A percentile compares a stretch with the other conserved stretches of the same genome.
Conservation (phyloP, 2,113 vertebrate species). For the Otus sunia region DNA sequence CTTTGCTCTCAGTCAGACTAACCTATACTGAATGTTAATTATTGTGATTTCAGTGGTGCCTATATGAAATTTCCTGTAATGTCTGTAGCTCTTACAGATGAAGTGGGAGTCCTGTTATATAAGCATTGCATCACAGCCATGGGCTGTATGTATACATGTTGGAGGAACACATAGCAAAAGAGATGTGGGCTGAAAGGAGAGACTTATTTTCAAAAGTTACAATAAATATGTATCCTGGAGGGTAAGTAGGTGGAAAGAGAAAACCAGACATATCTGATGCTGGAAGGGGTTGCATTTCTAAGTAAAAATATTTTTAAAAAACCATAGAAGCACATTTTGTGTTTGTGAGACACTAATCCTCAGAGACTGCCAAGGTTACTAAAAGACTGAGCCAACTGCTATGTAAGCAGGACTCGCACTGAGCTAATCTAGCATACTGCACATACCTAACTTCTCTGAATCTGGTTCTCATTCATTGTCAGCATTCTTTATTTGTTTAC, state of each 20-base stretch:
- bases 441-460: slow-evolving; percentile 44
- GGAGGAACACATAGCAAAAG: neutral
- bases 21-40: neutral
- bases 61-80: neutral
- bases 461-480: slow-evolving; percentile 50
- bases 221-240: neutral
- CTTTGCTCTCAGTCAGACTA: neutral
- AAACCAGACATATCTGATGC: neutral
- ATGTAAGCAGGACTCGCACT: slow-evolving; percentile 17
- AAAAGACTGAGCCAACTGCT: slow-evolving; percentile 40
- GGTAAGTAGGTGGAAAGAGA: slow-evolving; percentile 13
- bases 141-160: neutral
- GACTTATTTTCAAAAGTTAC: neutral
- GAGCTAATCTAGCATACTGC: slow-evolving; percentile 33
- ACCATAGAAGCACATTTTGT: slow-evolving; percentile 40
- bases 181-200: slow-evolving; percentile 1
- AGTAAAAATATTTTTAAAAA: slow-evolving; percentile 36
- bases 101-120: neutral
- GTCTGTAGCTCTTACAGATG: neutral
- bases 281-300: slow-evolving; percentile 1
- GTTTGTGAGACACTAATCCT: slow-evolving; percentile 41
- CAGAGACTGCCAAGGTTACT: slow-evolving; percentile 55
- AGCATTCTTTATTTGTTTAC: slow-evolving; percentile 65
- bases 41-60: neutral
- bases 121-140: neutral